Evolutionary conservation across 2,797 vertebrate species (phyloP).

Genomic region (Myotis myotis): DNA sequence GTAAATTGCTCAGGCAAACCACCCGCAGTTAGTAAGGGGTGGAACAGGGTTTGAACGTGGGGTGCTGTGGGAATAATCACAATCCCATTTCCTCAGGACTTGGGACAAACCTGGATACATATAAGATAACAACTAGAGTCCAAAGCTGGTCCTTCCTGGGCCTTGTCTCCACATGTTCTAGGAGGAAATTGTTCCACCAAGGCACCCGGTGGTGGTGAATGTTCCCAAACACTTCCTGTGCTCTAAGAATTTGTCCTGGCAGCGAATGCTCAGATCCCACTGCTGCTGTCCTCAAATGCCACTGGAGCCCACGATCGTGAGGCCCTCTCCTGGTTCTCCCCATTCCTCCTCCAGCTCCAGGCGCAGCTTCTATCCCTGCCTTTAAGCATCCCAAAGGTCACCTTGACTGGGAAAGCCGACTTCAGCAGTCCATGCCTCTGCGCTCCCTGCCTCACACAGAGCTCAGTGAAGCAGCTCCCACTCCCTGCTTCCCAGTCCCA

Average conservation of each 20-base stretch:
- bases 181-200: not conserved
- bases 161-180: not conserved
- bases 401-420: not conserved
- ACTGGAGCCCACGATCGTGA: not conserved
- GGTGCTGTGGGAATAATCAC: not conserved
- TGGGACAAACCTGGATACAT: not conserved
- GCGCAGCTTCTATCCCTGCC: not conserved
- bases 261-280: not conserved
- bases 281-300: not conserved
- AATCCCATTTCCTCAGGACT: not conserved
- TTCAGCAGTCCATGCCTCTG: not conserved
- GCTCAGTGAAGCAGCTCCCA: not conserved
- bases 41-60: not conserved
- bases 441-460: not conserved
- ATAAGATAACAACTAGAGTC: not conserved
- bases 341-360: not conserved
- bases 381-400: not conserved
- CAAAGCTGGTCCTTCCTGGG: not conserved
- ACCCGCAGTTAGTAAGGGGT: accelerated
- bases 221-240: not conserved
- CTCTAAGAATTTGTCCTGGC: not conserved
- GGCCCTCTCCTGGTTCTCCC: not conserved
- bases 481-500: not conserved
- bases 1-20: too few species aligned
- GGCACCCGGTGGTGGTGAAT: not conserved